phyloP scores from a whole-genome alignment of 1,140 invertebrate genomes.

The Drosophila pandora region DNA sequence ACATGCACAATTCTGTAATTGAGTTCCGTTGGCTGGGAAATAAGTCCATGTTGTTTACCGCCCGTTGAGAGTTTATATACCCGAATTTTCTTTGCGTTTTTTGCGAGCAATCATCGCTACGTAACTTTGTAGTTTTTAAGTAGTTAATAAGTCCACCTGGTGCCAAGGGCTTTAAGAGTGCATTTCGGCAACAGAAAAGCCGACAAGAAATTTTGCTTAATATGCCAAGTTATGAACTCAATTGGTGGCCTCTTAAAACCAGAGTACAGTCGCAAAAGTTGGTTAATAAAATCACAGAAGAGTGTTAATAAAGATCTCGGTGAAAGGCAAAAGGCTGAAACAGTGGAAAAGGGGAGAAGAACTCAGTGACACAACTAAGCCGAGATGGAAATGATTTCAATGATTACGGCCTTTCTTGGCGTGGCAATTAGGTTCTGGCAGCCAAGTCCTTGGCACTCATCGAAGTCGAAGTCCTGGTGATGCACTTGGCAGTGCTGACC shows the following conservation, averaged over 20 bases:
- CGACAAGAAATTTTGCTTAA: conserved; percentile 35
- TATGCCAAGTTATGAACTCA: conserved; percentile 51
- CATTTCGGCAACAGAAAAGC: conserved; percentile 34
- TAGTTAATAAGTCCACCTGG: conserved; percentile 61
- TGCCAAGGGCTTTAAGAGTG: conserved; percentile 1
- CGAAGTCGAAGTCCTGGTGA: conserved; percentile 16
- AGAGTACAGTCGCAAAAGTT: conserved; percentile 43
- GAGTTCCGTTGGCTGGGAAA: conserved; percentile 31
- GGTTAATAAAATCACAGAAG: conserved; percentile 53
- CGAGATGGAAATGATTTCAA: conserved; percentile 16
- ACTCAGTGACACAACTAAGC: conserved; percentile 35
- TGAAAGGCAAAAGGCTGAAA: background rate
- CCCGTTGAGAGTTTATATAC: conserved; percentile 1
- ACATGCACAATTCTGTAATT: conserved; percentile 52
- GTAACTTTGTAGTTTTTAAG: conserved; percentile 68
- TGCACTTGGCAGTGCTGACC: conserved; percentile 28
- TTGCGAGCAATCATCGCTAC: conserved; percentile 36
- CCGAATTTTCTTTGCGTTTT: background rate
- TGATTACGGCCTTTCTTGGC: conserved; percentile 15
- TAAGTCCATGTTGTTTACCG: conserved; percentile 8
- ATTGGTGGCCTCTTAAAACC: conserved; percentile 24
- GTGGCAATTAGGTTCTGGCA: conserved; percentile 19
- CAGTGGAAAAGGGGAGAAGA: conserved; percentile 6
- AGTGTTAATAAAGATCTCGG: conserved; percentile 42
- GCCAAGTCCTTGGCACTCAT: conserved; percentile 5